A percentile compares a stretch with the other conserved stretches of the same genome.
These are phyloP conservation scores for Drosophila chauvacae DNA, from an alignment of 1,140 invertebrate genomes.

Conservation along the genomic window DNA sequence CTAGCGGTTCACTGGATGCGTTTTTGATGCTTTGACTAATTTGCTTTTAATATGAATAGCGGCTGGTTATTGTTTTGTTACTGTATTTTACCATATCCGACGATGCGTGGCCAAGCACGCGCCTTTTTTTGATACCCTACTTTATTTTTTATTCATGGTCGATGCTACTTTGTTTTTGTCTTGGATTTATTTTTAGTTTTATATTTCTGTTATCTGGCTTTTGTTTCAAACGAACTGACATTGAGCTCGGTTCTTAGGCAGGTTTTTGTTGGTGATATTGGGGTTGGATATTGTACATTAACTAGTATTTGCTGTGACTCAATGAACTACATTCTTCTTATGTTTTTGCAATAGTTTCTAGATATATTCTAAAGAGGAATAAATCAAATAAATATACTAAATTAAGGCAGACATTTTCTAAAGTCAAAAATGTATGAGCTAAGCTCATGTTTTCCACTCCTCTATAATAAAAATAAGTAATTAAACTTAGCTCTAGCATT, in stretches of 20 bases:
- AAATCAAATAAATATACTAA: not conserved
- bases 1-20: constrained; percentile 21
- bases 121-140: constrained; percentile 29
- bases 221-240: not conserved
- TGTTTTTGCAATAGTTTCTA: too few relatives aligned
- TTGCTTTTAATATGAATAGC: constrained; percentile 71
- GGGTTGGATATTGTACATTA: not conserved
- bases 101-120: constrained; percentile 51
- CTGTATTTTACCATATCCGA: constrained; percentile 9
- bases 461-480: not conserved
- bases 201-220: constrained; percentile 18
- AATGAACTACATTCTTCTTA: too few relatives aligned
- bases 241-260: constrained; percentile 4
- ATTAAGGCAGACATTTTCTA: not conserved
- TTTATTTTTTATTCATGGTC: constrained; percentile 36
- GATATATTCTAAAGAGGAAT: too few relatives aligned
- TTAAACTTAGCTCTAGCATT: too few relatives aligned
- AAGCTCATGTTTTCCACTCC: too few relatives aligned
- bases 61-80: constrained; percentile 15
- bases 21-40: constrained; percentile 65
- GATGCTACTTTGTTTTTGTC: not conserved
- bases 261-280: not conserved
- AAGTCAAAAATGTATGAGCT: too few relatives aligned
- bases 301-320: not conserved
- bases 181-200: constrained; percentile 12